Conservation (phyloP, 2,888 invertebrate genomes). For the Ophion costatus region DNA sequence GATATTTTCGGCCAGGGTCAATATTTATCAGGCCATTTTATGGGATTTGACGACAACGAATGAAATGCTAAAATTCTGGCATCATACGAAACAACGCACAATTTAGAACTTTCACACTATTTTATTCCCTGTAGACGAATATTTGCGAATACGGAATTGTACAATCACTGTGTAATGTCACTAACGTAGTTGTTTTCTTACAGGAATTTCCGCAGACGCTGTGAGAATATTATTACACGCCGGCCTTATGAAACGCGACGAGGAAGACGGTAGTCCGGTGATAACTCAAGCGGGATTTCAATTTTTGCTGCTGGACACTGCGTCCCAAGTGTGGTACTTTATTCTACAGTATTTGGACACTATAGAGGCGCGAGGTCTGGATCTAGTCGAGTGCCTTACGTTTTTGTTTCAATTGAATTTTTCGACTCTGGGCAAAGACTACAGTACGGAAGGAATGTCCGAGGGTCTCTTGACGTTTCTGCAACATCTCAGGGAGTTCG, state of each 20-base stretch:
- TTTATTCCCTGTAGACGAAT: background rate
- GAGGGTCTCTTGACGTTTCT: slow-evolving; percentile 94
- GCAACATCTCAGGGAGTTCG: slow-evolving; percentile 98
- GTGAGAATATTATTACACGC: slow-evolving; percentile 96
- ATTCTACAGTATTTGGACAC: slow-evolving; percentile 97
- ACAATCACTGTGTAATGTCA: background rate
- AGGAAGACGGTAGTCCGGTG: slow-evolving; percentile 91
- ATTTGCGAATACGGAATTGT: too few relatives aligned
- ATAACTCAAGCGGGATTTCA: slow-evolving; percentile 99
- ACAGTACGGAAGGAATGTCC: slow-evolving; percentile 97
- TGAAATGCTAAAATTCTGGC: too few relatives aligned
- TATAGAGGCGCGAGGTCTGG: slow-evolving; percentile 93
- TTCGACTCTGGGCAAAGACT: slow-evolving; percentile 97
- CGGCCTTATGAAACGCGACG: slow-evolving; percentile 95
- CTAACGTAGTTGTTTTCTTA: background rate
- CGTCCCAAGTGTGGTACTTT: slow-evolving; percentile 99
- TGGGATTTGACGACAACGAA: too few relatives aligned
- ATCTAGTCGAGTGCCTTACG: slow-evolving; percentile 95
- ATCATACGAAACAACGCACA: background rate
- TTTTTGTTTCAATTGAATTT: slow-evolving; percentile 99
- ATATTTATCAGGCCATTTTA: too few relatives aligned
- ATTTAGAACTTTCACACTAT: background rate
- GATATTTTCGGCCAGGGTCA: too few relatives aligned
- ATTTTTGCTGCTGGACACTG: slow-evolving; percentile 96
- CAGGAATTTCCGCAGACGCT: slow-evolving; percentile 95